Percentiles rank a stretch among this genome's conserved stretches.
Evolutionary conservation across 1,140 invertebrate species (phyloP).

Genomic region (Drosophila ogumai): DNA sequence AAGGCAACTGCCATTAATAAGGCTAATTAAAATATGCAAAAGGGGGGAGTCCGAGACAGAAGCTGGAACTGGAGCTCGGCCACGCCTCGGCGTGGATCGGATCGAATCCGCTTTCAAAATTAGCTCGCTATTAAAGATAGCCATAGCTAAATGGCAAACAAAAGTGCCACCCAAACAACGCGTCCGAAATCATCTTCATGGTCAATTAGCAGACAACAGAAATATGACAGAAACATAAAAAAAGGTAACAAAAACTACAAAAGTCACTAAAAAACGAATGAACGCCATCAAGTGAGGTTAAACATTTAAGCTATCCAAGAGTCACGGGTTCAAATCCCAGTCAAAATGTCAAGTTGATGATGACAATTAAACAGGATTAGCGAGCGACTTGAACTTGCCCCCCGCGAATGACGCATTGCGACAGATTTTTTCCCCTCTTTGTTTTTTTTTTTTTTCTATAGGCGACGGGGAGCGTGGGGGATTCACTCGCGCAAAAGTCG

Average conservation of each 20-base stretch:
- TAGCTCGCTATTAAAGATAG: conserved; percentile 73
- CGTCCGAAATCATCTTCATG: conserved; percentile 61
- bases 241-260: conserved; percentile 15
- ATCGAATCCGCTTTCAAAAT: conserved; percentile 73
- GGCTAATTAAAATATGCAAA: conserved; percentile 72
- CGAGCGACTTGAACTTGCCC: conserved; percentile 63
- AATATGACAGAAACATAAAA: conserved; percentile 48
- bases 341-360: conserved; percentile 56
- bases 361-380: conserved; percentile 59
- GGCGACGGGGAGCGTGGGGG: not conserved
- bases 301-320: conserved; percentile 51
- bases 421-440: conserved; percentile 13
- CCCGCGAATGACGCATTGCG: conserved; percentile 38
- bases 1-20: conserved; percentile 61
- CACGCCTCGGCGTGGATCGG: conserved; percentile 29
- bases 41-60: conserved; percentile 25
- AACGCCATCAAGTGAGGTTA: conserved; percentile 26
- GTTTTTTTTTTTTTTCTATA: not conserved
- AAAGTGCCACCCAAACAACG: conserved; percentile 70
- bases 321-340: conserved; percentile 48
- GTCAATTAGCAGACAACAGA: conserved; percentile 79
- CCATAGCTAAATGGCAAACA: conserved; percentile 75
- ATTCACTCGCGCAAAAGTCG: conserved; percentile 29
- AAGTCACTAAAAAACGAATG: not conserved
- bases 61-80: conserved; percentile 36